Evolutionary conservation across 2,888 invertebrate genomes (phyloP).

Genomic region (Lasioglossum oenotherae): DNA sequence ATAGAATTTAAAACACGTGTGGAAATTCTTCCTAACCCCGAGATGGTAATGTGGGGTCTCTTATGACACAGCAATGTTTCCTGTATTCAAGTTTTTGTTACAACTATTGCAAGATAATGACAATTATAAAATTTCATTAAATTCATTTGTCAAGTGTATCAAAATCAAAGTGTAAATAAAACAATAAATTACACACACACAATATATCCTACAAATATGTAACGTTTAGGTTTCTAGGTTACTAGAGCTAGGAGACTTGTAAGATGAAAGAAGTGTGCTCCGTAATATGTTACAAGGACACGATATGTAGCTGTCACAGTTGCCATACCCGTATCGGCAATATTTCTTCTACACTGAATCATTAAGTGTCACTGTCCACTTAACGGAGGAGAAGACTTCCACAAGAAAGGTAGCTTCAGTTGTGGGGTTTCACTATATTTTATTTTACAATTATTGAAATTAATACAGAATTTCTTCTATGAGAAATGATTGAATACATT

Average conservation of each 20-base stretch:
- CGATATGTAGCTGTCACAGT: neutral
- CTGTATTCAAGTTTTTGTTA: neutral
- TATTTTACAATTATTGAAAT: no score
- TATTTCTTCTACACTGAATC: neutral
- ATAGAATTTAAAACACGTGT: neutral
- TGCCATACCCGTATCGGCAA: neutral
- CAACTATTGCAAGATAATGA: neutral
- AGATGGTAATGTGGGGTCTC: no score
- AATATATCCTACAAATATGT: neutral
- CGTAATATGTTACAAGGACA: constrained; percentile 3
- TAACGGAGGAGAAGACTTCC: neutral
- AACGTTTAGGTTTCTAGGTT: neutral
- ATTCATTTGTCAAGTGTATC: neutral
- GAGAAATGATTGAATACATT: no score
- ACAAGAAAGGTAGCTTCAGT: no score
- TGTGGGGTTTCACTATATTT: no score
- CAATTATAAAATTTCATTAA: neutral
- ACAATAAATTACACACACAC: no score
- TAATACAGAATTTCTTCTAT: no score
- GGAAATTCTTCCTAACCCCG: no score
- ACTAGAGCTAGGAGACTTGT: neutral
- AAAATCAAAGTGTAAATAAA: no score
- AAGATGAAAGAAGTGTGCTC: neutral
- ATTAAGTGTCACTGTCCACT: neutral
- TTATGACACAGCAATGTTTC: neutral